Evolutionary conservation across 2,113 vertebrate genomes (phyloP), one percentile per base, ranked within the genome.

Genomic region (Cyprinodon tularosa): DNA sequence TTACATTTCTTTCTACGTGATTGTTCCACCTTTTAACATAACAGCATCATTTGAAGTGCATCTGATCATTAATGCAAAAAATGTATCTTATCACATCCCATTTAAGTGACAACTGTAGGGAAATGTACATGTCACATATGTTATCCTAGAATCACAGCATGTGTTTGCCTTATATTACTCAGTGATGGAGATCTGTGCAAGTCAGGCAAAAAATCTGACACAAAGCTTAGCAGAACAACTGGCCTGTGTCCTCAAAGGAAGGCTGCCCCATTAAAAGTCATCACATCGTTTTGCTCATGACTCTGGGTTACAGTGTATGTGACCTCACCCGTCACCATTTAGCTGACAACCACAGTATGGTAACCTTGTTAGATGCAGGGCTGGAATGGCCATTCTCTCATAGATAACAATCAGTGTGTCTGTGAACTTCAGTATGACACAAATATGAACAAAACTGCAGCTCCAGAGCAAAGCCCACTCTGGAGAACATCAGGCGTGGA

Each of bases 371-470:
- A 91, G 76, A 81, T 17, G 60, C 50, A 0, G 86, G 77, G 44
- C 78, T 48, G 70, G 73, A 84, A 81, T 81, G 82, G 68, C 71
- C 86, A 83, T 81, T 89, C 79, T 78, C 85, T 80, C 88, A 76
- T 86, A 92, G 90, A 93, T 93, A 92, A 90, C 84, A 86, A 93
- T 92, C 89, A 93, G 84, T n/a, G 85, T 79, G 86, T 88, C 86
- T 87, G 90, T 86, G 85, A 90, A 87, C 88, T 90, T 85, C 79
- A 62, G 83, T 81, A 77, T 79, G 90, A 91, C 90, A 89, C 87
- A 92, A 90, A 93, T 90, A 91, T 82, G 84, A 86, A 90, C 84
- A 85, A 89, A 93, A 88, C 73, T 78, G 86, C 62, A 48, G 78
- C 88, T 82, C 83, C 68, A 8, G 62, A 50, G 79, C 66, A 80